phyloP scores from a whole-genome alignment of 2,888 invertebrate genomes.

The Drosophila leonis region DNA sequence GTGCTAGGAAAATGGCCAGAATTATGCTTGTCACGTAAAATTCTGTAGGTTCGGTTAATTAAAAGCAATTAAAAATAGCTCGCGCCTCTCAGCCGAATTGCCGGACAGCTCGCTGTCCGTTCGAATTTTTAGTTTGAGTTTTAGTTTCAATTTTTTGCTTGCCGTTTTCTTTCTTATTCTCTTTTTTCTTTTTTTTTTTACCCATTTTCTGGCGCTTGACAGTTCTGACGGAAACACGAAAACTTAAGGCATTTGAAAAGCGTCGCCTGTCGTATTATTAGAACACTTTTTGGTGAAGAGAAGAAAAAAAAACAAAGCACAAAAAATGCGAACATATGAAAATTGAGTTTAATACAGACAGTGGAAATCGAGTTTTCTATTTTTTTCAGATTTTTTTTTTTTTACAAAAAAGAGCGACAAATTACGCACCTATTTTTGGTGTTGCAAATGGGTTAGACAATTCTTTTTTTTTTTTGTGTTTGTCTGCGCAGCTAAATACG shows the following conservation, averaged over 20 bases:
- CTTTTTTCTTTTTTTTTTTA: not conserved
- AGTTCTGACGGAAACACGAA: conserved; percentile 67
- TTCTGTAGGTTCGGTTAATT: conserved; percentile 70
- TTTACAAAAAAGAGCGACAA: conserved; percentile 39
- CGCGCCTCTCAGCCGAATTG: conserved; percentile 50
- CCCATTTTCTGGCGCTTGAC: conserved; percentile 41
- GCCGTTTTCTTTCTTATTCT: conserved; percentile 1
- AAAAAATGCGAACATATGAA: conserved; percentile 30
- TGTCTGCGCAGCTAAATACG: conserved; percentile 36
- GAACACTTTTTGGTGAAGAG: conserved; percentile 27
- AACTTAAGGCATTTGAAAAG: conserved; percentile 66
- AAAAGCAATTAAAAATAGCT: conserved; percentile 79
- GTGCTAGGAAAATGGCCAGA: conserved; percentile 27
- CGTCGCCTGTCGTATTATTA: conserved; percentile 54
- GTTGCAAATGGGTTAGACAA: conserved; percentile 50
- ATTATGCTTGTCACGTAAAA: conserved; percentile 70
- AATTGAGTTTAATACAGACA: conserved; percentile 42
- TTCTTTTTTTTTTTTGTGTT: conserved; percentile 29
- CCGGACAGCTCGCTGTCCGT: conserved; percentile 50
- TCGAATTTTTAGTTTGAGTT: conserved; percentile 32
- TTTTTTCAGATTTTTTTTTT: not conserved
- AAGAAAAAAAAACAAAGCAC: not conserved
- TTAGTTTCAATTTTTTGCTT: conserved; percentile 25
- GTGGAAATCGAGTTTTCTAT: conserved; percentile 7
- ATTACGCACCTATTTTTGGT: conserved; percentile 52